Evolutionary conservation across 2,797 vertebrate species (phyloP), one percentile per base, ranked within the genome.

Genomic region (Staurois parvus): DNA sequence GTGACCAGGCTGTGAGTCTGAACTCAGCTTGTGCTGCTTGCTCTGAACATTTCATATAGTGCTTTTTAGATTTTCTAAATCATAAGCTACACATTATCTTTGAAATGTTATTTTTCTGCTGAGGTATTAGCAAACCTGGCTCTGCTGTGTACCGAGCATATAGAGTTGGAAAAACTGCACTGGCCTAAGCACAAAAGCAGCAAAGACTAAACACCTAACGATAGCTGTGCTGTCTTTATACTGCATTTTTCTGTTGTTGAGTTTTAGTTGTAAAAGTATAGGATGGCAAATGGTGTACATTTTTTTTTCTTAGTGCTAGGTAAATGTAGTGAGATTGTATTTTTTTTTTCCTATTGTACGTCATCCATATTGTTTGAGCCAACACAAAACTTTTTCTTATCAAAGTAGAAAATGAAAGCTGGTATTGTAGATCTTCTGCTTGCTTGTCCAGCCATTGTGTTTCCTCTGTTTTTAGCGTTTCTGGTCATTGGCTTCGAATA

Each of bases 1-100:
- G 93, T 92, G 92, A 92, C 90, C 90, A 88, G 92, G 88, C 92
- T 89, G 92, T 89, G 79, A 91, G 92, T 92, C 92, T 88, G 90
- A 91, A 73, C 89, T 90, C 86, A 86, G 91, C 90, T 90, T 83
- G 87, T 93, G 88, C 88, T 88, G 72, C 76, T 86, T 75, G 90
- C 91, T 92, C 93, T 17, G 45, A 81, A 76, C 72, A 77, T 82
- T 86, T 76, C 34, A 81, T 76, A 48, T 83, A 64, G 62, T 42
- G 56, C 68, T 68, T 83, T 81, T 83, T 84, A 34, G 17, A 69
- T 72, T 78, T 84, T 72, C 30, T 76, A 45, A 48, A 69, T 73
- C 52, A 64, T 81, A 73, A 81, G 79, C 69, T 73, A 70, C 79
- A 73, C 79, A 81, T 72, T 81, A 72, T 72, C 66, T 73, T 26